Evolutionary conservation across 1,140 invertebrate species (phyloP).

Genomic region (Drosophila mayri): DNA sequence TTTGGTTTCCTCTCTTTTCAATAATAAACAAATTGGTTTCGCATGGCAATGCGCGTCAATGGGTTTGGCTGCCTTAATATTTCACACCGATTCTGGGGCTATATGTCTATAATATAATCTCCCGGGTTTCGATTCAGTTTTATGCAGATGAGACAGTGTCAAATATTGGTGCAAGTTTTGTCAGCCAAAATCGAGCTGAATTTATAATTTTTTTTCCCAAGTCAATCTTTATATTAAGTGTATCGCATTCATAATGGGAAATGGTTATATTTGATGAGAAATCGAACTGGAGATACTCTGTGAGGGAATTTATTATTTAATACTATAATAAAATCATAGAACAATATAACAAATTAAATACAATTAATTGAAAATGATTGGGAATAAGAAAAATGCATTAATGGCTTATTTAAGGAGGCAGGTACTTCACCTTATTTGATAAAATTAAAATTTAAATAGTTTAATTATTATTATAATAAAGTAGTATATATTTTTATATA

Average conservation of each 20-base stretch:
- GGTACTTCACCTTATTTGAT: no score
- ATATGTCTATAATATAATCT: slow-evolving; percentile 31
- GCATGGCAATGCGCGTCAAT: slow-evolving; percentile 22
- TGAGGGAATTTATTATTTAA: no score
- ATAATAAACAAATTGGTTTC: slow-evolving; percentile 39
- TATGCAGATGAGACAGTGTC: slow-evolving; percentile 48
- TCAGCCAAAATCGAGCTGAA: slow-evolving; percentile 20
- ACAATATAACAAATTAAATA: no score
- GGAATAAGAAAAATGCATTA: no score
- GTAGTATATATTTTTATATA: no score
- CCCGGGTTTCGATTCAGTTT: slow-evolving; percentile 23
- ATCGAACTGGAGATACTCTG: slow-evolving; percentile 10
- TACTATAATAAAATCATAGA: no score
- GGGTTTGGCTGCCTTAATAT: slow-evolving; percentile 25
- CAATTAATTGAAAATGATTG: no score
- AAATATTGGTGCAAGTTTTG: slow-evolving; percentile 40
- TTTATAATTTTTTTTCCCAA: slow-evolving; percentile 48
- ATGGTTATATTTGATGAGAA: background rate
- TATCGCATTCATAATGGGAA: slow-evolving; percentile 34
- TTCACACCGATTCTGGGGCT: slow-evolving; percentile 48
- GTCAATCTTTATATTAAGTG: slow-evolving; percentile 29
- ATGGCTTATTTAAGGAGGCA: no score
- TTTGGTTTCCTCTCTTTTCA: slow-evolving; percentile 9
- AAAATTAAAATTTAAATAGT: no score
- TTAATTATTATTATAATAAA: no score